Base-by-base conservation (phyloP, 23 tunicate species). In the Trididemnum nubilum region DNA sequence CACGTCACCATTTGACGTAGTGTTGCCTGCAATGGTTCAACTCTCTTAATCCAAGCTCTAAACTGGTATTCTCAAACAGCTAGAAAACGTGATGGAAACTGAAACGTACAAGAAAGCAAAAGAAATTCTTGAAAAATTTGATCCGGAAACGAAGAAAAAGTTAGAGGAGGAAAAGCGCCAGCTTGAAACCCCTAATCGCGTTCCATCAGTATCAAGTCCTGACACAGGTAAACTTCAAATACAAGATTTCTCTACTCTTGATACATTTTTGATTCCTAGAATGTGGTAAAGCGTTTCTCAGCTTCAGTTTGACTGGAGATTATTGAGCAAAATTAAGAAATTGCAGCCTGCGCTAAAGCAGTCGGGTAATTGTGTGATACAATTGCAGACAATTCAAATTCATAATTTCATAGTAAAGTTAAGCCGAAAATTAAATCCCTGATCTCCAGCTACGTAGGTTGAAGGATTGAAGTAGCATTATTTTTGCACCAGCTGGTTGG, bases 1-100 rank as follows among this genome's bases (percentile, higher is more conserved):
- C n/a, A n/a, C n/a, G n/a, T n/a, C n/a, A n/a, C n/a, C n/a, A n/a
- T n/a, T n/a, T n/a, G n/a, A n/a, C n/a, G n/a, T n/a, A n/a, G n/a
- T n/a, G n/a, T n/a, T n/a, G n/a, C n/a, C n/a, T n/a, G n/a, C n/a
- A n/a, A n/a, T n/a, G n/a, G n/a, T n/a, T n/a, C n/a, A n/a, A n/a
- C n/a, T n/a, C n/a, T n/a, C n/a, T n/a, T n/a, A n/a, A n/a, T n/a
- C n/a, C n/a, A n/a, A n/a, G n/a, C n/a, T n/a, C n/a, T n/a, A n/a
- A n/a, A n/a, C n/a, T n/a, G n/a, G n/a, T n/a, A n/a, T n/a, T n/a
- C n/a, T n/a, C n/a, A n/a, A 15, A 44, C 44, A 93, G 98, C 87
- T 96, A 37, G 99, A 96, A 72, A 96, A 88, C 63, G 99, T 96
- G 21, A 96, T 96, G 99, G 99, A 96, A 75, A 96, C 96, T 0